Conservation (phyloP, 1,140 invertebrate species). For the Nebria ingens region DNA sequence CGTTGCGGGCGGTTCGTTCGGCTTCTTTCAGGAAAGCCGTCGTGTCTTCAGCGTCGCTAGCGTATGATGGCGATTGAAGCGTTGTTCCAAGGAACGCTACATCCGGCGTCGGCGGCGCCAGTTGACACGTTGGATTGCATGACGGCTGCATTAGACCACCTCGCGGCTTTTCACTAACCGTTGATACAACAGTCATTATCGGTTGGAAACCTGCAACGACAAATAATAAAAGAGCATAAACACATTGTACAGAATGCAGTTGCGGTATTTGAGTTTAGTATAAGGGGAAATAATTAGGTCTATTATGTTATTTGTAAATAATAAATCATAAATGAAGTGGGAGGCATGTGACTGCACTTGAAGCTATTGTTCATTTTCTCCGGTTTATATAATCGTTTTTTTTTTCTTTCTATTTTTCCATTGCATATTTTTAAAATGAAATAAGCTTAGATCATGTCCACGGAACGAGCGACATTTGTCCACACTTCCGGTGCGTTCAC, state of each 20-base stretch:
- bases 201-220: slow-evolving; percentile 44
- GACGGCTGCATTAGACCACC: slow-evolving; percentile 12
- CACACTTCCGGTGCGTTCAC: slow-evolving; percentile 7
- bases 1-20: slow-evolving; percentile 28
- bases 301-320: background rate
- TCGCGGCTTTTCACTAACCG: slow-evolving; percentile 29
- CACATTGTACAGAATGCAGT: background rate
- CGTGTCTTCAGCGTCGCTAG: slow-evolving; percentile 18
- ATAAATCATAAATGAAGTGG: background rate
- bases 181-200: slow-evolving; percentile 39
- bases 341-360: background rate
- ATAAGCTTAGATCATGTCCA: slow-evolving; percentile 13
- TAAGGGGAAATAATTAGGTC: background rate
- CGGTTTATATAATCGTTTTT: no score
- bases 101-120: slow-evolving; percentile 16
- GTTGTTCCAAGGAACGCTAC: slow-evolving; percentile 18
- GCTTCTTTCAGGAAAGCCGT: slow-evolving; percentile 15
- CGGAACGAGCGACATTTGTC: slow-evolving; percentile 13
- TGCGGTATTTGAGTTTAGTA: background rate
- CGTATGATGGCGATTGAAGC: slow-evolving; percentile 20
- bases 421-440: no score
- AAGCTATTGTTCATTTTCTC: background rate
- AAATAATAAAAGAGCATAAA: slow-evolving; percentile 17
- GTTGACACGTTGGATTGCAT: slow-evolving; percentile 12
- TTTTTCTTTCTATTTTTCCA: background rate